Evolutionary conservation across 2,797 vertebrate species (phyloP), one percentile per base, ranked within the genome.

Genomic region (Sternotherus odoratus): DNA sequence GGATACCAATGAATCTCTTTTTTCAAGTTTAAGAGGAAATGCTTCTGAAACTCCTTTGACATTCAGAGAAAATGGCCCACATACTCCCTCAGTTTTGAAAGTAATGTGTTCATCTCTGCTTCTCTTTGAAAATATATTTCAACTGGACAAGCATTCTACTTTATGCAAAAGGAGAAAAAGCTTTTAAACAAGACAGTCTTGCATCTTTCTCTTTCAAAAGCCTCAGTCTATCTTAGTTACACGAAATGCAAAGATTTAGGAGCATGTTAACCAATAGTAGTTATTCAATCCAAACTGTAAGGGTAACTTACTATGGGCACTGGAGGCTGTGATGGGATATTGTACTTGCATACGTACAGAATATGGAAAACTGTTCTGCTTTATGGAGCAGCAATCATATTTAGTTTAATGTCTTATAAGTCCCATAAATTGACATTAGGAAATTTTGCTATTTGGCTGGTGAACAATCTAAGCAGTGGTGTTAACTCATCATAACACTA

Each of bases 331-430:
- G 97, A 97, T 85, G 54, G 94, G 91, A 90, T 96, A 87, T 86
- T 95, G 82, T 95, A 98, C 98, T 97, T 98, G 97, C 98, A 97
- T 97, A 97, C 90, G 94, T 96, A 94, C 91, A 92, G 87, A 97
- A 95, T 95, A 95, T 96, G 95, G 92, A 95, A 97, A 98, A 95
- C 92, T 95, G 90, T 89, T 92, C 94, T 97, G 97, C 96, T 98
- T 98, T 98, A 98, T 98, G 94, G 94, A 97, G 94, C 88, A 95
- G 96, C 95, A 97, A 97, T 97, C 97, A 96, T 97, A 97, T 98
- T 97, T 98, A 97, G 96, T 97, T 98, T 97, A 98, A 98, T 98
- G 97, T 98, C 96, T 97, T 98, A 97, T 97, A 98, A 96, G 93
- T 98, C 92, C 79, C 96, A 97, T 98, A 98, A 98, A 98, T 97